Percentiles rank a stretch among this genome's conserved stretches.
These are phyloP conservation scores for Zaprionus ornatus DNA, from an alignment of 1,140 invertebrate species.

Conservation along the genomic window DNA sequence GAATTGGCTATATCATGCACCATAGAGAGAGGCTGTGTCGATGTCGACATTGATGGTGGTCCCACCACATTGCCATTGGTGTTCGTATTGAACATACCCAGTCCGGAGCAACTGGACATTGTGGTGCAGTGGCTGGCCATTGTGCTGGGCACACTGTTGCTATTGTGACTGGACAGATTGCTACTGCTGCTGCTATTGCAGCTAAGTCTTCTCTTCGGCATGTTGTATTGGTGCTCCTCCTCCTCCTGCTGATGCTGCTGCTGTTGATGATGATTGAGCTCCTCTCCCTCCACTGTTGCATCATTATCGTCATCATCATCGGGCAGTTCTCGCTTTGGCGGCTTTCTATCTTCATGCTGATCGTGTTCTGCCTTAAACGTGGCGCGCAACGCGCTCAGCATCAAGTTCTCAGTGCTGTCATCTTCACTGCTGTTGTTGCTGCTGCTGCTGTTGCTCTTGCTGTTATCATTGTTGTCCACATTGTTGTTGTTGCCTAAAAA, in stretches of 20 bases:
- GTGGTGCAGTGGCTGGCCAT: constrained; percentile 37
- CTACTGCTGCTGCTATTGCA: constrained; percentile 39
- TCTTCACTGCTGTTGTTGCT: constrained; percentile 37
- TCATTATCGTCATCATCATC: background rate
- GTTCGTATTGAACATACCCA: constrained; percentile 34
- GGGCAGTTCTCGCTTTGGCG: constrained; percentile 28
- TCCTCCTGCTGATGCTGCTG: background rate
- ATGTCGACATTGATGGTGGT: constrained; percentile 2
- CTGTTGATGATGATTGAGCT: constrained; percentile 1
- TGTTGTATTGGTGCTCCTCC: constrained; percentile 9
- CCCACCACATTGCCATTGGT: constrained; percentile 17
- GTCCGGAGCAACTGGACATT: constrained; percentile 36
- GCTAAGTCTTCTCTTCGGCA: constrained; percentile 44
- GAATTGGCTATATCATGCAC: constrained; percentile 49
- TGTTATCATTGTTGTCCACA: background rate
- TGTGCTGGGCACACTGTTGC: constrained; percentile 56
- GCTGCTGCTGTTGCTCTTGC: constrained; percentile 20
- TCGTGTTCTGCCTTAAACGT: constrained; percentile 48
- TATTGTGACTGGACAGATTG: constrained; percentile 53
- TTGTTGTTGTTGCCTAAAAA: constrained; percentile 17
- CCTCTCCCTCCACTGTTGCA: background rate
- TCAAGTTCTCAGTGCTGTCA: constrained; percentile 56
- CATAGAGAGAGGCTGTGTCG: constrained; percentile 11
- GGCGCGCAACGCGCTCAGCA: constrained; percentile 50
- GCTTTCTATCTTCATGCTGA: constrained; percentile 43